Evolutionary conservation across 2,888 invertebrate genomes (phyloP).

Genomic region (Cantharis rufa): DNA sequence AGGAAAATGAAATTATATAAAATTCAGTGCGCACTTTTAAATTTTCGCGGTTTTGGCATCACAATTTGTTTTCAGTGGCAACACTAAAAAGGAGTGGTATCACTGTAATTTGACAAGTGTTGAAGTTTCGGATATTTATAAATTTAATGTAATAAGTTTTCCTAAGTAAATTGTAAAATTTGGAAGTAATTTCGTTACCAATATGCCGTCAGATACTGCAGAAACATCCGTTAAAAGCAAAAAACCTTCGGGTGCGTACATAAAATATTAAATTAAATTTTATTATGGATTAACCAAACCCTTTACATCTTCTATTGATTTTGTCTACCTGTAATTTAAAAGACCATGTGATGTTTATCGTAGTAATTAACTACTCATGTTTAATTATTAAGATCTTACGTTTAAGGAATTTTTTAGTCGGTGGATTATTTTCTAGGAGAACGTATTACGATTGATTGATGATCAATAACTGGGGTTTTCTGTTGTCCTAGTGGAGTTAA

Average conservation of each 20-base stretch:
- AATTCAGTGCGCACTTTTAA: background rate
- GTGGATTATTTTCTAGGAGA: background rate
- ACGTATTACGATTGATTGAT: background rate
- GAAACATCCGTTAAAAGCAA: constrained; percentile 58
- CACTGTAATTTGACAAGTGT: background rate
- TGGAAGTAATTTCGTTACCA: background rate
- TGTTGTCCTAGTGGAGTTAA: background rate
- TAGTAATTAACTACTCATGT: background rate
- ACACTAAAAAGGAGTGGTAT: background rate
- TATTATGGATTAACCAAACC: constrained; percentile 10
- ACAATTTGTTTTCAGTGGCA: background rate
- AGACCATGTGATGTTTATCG: background rate
- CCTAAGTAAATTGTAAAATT: background rate
- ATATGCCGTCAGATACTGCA: constrained; percentile 52
- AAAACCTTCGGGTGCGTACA: constrained; percentile 60
- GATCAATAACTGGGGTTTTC: background rate
- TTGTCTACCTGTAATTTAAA: background rate
- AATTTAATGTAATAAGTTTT: background rate
- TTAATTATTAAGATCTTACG: background rate
- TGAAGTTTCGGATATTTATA: background rate
- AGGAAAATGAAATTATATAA: too few relatives aligned
- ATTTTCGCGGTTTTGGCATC: background rate
- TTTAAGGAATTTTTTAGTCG: background rate
- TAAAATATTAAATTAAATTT: background rate
- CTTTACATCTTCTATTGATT: constrained; percentile 5